Base-by-base conservation (phyloP, 1,140 invertebrate species). In the Lasaia peninsularis region DNA sequence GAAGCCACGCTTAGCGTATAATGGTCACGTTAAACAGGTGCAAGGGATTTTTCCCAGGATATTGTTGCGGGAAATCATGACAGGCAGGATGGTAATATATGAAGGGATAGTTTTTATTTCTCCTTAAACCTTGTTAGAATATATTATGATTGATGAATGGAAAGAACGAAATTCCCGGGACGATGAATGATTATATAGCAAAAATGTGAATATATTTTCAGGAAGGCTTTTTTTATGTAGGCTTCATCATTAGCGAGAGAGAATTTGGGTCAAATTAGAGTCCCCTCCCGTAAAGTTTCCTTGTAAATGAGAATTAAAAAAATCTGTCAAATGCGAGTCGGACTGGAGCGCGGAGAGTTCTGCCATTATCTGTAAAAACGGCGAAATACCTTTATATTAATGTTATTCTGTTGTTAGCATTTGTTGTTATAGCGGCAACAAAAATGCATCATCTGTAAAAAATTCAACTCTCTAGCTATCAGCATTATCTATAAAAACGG, bases 31-130 rank as follows among this genome's bases (percentile, higher is more conserved):
- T 75, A 78, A 79, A 71, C 70, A 69, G 61, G 60, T 71, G 70
- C 71, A 72, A 71, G 69, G 72, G 75, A 80, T 81, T 79, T 77
- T 69, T 65, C 64, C 62, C 71, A 73, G 69, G 76, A 72, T 67
- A 75, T 66, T 73, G 61, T 63, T 58, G 62, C 63, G 69, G 50
- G 68, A 78, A 75, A 69, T 71, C 44, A 55, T 28, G 53, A 55
- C 35, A 55, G 51, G 32, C 53, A 14, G 28, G 53, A 55, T 55
- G 40, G 40, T 44, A 44, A 44, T 20, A 44, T 44, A 44, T 20
- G 40, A 44, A 44, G 16, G 40, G 40, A 44, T 44, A 44, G 40
- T 44, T 44, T 44, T 44, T 44, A 44, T 44, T 44, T 44, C 11
- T 16, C 40, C 40, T 20, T 11, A 44, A 44, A 44, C 18, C 40